Evolutionary conservation across 2,888 invertebrate species (phyloP), one percentile per base, ranked within the genome.

Genomic region (Pachliopta kotzebuea): DNA sequence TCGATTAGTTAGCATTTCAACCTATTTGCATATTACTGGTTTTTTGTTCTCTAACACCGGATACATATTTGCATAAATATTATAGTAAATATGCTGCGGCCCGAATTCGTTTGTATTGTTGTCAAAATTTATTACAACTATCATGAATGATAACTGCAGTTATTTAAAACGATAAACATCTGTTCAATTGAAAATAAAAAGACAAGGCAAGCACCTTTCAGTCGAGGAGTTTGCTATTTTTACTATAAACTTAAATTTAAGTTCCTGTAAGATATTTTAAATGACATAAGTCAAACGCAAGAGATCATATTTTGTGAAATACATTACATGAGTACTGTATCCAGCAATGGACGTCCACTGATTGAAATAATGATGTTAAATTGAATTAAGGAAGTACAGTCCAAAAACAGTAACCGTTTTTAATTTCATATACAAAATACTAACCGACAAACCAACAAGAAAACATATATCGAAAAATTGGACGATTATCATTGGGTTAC

Each of bases 401-500:
- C 45, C 45, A 45, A 45, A 45, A 18, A 45, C 11, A 18, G 6
- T 45, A 18, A n/a, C 1, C n/a, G 6, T n/a, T n/a, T n/a, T 45
- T n/a, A n/a, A 18, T 11, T n/a, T 45, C 18, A 45, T 18, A 45
- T 45, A 7, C 7, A 18, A 18, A 45, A 45, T n/a, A 37, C 37
- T 6, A 37, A 45, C 18, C 18, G 18, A 45, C 45, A 45, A 45
- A 45, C 45, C 18, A 4, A 45, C 18, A 18, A n/a, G 18, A 42
- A n/a, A n/a, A 45, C 18, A 6, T 45, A 45, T 45, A 45, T 45
- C 9, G 45, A 18, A 45, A 45, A 45, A 45, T 18, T 45, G n/a
- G 45, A n/a, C 45, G 45, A n/a, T 45, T 45, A 45, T n/a, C 45
- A 45, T 45, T 45, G n/a, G 45, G 18, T n/a, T n/a, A 45, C 45